Evolutionary conservation across 2,888 invertebrate genomes (phyloP).

Genomic region (Blastobasis adustella): DNA sequence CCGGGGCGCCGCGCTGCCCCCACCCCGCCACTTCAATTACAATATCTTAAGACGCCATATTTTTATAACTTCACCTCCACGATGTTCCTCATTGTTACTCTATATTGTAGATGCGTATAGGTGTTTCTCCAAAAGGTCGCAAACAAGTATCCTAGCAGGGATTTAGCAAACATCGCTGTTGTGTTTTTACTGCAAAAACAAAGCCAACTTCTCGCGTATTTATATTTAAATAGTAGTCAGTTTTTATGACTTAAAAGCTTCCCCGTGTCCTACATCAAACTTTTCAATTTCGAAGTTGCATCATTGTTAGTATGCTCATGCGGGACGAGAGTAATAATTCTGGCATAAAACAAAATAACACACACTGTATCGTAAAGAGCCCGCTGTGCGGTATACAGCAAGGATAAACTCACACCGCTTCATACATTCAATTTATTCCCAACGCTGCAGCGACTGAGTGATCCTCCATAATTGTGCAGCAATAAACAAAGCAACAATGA

Average conservation of each 20-base stretch:
- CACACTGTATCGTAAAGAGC: slow-evolving; percentile 47
- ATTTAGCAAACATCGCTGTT: too few relatives aligned
- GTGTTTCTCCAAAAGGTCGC: too few relatives aligned
- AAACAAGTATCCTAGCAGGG: too few relatives aligned
- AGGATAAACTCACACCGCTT: slow-evolving; percentile 41
- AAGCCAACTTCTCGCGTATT: too few relatives aligned
- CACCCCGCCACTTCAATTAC: slow-evolving; percentile 47
- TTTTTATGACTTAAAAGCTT: too few relatives aligned
- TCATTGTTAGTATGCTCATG: slow-evolving; percentile 16
- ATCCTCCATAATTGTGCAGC: slow-evolving; percentile 39
- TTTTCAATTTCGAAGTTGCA: slow-evolving; percentile 15
- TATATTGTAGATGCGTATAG: too few relatives aligned
- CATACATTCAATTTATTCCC: slow-evolving; percentile 62
- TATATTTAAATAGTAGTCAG: too few relatives aligned
- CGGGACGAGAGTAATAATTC: slow-evolving; percentile 27
- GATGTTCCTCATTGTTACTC: slow-evolving; percentile 25
- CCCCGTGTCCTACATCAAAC: neutral
- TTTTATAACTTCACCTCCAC: slow-evolving; percentile 21
- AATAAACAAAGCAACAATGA: slow-evolving; percentile 54
- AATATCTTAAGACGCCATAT: slow-evolving; percentile 46
- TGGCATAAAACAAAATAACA: slow-evolving; percentile 48
- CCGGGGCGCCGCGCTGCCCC: slow-evolving; percentile 23
- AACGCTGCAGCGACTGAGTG: slow-evolving; percentile 26
- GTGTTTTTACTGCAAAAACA: too few relatives aligned
- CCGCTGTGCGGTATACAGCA: slow-evolving; percentile 31